Conservation (phyloP, 2,888 invertebrate species). For the Litoditis marina region DNA sequence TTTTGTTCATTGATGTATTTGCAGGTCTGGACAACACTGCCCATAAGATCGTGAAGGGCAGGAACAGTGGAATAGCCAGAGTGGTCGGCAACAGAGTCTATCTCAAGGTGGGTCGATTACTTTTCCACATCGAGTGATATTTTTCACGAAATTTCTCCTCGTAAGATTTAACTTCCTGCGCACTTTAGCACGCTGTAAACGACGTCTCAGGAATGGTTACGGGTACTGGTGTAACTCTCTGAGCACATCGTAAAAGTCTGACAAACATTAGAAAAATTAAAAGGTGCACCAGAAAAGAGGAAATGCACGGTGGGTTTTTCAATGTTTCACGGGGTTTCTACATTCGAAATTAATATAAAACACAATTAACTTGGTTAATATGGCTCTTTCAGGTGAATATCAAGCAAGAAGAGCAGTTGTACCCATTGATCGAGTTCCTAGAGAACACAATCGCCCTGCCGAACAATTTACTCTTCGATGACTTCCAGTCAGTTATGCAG, state of each 20-base stretch:
- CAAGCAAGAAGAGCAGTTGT: constrained; percentile 50
- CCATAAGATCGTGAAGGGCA: constrained; percentile 60
- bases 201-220: no score
- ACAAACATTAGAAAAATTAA: no score
- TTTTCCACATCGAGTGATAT: no score
- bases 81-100: constrained; percentile 60
- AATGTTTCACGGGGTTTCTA: no score
- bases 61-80: constrained; percentile 40
- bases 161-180: no score
- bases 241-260: no score
- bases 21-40: constrained; percentile 51
- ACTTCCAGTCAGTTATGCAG: constrained; percentile 48
- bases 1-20: no score
- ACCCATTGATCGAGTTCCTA: constrained; percentile 55
- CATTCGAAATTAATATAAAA: not conserved
- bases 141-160: not conserved
- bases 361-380: not conserved
- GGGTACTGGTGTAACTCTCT: no score
- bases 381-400: constrained; percentile 27
- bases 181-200: no score
- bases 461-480: constrained; percentile 58
- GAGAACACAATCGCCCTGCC: constrained; percentile 57
- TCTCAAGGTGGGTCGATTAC: constrained; percentile 50
- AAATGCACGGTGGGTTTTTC: no score
- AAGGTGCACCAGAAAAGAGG: no score